Evolutionary conservation across 2,888 invertebrate genomes (phyloP).

Genomic region (Caenorhabditis afra): DNA sequence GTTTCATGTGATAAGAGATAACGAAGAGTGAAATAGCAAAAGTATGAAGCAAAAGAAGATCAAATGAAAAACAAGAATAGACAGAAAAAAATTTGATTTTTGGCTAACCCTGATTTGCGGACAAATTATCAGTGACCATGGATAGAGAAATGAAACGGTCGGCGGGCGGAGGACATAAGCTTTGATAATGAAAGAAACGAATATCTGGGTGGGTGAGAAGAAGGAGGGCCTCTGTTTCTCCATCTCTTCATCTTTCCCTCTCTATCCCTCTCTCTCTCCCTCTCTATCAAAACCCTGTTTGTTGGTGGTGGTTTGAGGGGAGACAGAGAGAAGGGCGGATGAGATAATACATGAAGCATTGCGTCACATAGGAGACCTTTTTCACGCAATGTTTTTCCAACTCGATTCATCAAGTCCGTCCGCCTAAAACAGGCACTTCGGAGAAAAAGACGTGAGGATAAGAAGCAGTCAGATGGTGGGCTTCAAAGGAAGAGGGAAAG

Average conservation of each 20-base stretch:
- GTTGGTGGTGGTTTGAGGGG: slow-evolving; percentile 47
- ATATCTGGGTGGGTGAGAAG: slow-evolving; percentile 45
- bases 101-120: neutral
- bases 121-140: neutral
- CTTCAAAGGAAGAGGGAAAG: slow-evolving; percentile 23
- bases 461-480: slow-evolving; percentile 7
- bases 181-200: slow-evolving; percentile 60
- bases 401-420: slow-evolving; percentile 43
- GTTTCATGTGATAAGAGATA: slow-evolving; percentile 33
- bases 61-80: neutral
- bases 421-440: slow-evolving; percentile 21
- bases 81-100: neutral
- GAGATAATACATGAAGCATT: slow-evolving; percentile 59
- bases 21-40: slow-evolving; percentile 9
- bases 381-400: slow-evolving; percentile 54
- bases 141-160: slow-evolving; percentile 25
- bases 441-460: slow-evolving; percentile 15
- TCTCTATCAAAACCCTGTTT: slow-evolving; percentile 64
- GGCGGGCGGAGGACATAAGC: slow-evolving; percentile 34
- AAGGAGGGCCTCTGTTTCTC: slow-evolving; percentile 31
- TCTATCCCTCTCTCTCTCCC: slow-evolving; percentile 18
- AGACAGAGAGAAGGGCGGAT: slow-evolving; percentile 35
- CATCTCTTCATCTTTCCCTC: too few relatives aligned
- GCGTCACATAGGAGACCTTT: slow-evolving; percentile 41
- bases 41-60: slow-evolving; percentile 17